phyloP scores from a whole-genome alignment of 2,113 vertebrate species.

The Abramis brama region DNA sequence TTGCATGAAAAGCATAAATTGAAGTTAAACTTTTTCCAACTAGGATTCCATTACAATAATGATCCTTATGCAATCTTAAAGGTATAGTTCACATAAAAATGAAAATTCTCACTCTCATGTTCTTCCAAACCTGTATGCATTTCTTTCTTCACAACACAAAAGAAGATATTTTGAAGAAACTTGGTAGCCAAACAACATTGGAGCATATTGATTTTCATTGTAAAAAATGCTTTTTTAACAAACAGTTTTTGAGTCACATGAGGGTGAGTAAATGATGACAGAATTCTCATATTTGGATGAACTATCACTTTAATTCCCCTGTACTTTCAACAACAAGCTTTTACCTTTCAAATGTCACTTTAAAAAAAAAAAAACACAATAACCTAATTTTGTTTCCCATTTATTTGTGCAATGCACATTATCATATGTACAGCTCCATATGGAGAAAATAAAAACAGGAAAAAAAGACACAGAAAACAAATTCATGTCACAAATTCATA shows the following conservation, averaged over 20 bases:
- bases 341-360: background rate
- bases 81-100: background rate
- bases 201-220: background rate
- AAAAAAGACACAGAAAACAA: slow-evolving; percentile 77
- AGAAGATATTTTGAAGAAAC: background rate
- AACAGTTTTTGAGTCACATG: too few relatives aligned
- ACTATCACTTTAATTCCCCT: too few relatives aligned
- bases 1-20: background rate
- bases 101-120: background rate
- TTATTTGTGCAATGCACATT: slow-evolving; percentile 80
- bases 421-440: slow-evolving; percentile 80
- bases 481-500: slow-evolving; percentile 88
- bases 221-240: background rate
- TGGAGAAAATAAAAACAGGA: slow-evolving; percentile 73
- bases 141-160: background rate
- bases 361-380: background rate
- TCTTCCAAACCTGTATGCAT: background rate
- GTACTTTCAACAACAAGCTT: background rate
- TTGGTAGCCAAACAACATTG: background rate
- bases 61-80: background rate
- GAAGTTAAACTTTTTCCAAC: background rate
- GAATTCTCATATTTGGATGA: too few relatives aligned
- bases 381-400: slow-evolving; percentile 66
- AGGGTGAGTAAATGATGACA: too few relatives aligned
- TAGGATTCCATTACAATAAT: too few relatives aligned